Conservation (phyloP, 2,113 vertebrate species). For the Accipiter virgatus region DNA sequence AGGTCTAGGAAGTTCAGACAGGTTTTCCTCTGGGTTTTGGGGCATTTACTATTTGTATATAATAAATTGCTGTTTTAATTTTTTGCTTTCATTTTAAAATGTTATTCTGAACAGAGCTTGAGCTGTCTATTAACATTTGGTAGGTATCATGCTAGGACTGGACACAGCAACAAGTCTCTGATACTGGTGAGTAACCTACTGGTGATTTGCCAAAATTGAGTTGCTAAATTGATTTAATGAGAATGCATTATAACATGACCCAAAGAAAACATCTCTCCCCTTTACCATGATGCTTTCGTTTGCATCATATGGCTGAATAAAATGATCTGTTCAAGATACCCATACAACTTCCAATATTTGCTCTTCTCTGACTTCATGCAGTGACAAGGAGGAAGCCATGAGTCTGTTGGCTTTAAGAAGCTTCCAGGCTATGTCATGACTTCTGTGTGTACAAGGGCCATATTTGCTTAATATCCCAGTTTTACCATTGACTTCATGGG, state of each 20-base stretch:
- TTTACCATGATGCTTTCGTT: background rate
- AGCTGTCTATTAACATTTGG: background rate
- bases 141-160: background rate
- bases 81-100: background rate
- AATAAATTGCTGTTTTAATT: background rate
- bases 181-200: background rate
- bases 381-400: background rate
- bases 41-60: background rate
- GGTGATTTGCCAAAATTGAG: background rate
- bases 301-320: background rate
- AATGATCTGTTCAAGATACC: background rate
- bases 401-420: background rate
- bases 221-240: background rate
- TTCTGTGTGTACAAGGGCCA: background rate
- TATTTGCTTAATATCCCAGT: constrained; percentile 42
- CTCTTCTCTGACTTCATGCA: background rate
- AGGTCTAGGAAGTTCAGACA: constrained; percentile 3
- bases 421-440: background rate
- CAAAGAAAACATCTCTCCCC: background rate
- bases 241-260: background rate
- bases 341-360: background rate
- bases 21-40: constrained; percentile 11
- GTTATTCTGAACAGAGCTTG: background rate
- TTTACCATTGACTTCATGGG: constrained; percentile 12
- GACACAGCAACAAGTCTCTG: background rate